Conservation (phyloP, 2,797 vertebrate species). For the Eulemur mongoz region DNA sequence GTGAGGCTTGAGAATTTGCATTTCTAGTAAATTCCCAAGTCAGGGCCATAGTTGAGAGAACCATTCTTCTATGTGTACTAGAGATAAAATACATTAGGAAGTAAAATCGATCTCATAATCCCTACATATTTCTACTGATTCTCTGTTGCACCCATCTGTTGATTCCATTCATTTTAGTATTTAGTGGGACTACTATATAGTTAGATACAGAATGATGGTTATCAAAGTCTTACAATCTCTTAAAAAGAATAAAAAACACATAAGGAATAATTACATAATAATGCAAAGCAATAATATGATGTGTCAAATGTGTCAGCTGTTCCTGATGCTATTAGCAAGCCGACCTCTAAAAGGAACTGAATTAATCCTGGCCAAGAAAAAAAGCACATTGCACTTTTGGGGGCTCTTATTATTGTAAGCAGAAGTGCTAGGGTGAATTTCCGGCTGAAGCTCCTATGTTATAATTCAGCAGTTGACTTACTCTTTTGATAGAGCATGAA, state of each 20-base stretch:
- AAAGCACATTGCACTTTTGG: neutral
- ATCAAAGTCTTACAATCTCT: neutral
- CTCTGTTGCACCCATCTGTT: neutral
- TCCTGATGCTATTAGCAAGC: neutral
- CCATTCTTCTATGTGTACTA: neutral
- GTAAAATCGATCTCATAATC: neutral
- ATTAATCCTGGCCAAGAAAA: neutral
- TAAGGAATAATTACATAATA: neutral
- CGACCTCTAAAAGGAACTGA: neutral
- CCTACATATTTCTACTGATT: neutral
- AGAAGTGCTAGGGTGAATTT: neutral
- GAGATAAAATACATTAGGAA: neutral
- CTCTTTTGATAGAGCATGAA: slow-evolving; percentile 39
- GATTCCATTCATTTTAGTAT: neutral
- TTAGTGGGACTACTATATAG: neutral
- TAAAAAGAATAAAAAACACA: neutral
- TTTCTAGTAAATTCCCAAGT: neutral
- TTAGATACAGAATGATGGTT: neutral
- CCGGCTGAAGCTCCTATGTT: neutral
- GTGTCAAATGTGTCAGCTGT: neutral
- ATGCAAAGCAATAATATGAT: neutral
- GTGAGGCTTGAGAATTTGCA: neutral
- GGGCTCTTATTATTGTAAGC: neutral
- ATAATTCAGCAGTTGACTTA: neutral
- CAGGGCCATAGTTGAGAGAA: neutral